Evolutionary conservation across 2,113 vertebrate genomes (phyloP), one percentile per base, ranked within the genome.

Genomic region (Octodon degus): DNA sequence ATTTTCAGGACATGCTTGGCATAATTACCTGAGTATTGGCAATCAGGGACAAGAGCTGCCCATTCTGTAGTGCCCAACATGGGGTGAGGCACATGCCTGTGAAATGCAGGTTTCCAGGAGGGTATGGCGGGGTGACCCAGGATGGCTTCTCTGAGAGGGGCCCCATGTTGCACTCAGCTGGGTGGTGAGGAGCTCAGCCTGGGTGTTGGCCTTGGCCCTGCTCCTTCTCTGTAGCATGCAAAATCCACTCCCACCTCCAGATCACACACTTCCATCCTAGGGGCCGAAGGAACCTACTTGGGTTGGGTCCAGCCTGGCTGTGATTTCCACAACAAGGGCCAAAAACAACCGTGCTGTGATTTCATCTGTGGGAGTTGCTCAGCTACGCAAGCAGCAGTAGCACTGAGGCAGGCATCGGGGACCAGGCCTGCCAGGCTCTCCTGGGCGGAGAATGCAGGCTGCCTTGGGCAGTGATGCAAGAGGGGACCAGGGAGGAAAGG

Each of bases 191-290:
- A 12, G 1, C 25, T 30, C 65, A 22, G n/a, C 34, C 53, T 8
- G 7, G 2, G 0, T 20, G 13, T 8, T 1, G 3, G 6, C 24
- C 60, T 74, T 2, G 0, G 3, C 55, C 16, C 7, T 12, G 14
- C 6, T 20, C 12, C 16, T 47, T 0, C 24, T 27, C 34, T 47
- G 47, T 27, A 27, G 76, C 4, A 14, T 55, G 19, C 43, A 43
- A 72, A 50, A 77, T 47, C 3, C 19, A 10, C 32, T 47, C 43
- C 27, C 7, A 20, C 25, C 0, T 20, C 19, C 55, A 32, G 2
- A 27, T 43, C 60, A 79, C 47, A 72, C 81, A 65, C 16, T 63
- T 60, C 40, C 3, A 12, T 30, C 77, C 6, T 34, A 24, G 24
- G 65, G 89, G 17, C 0, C 50, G 74, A 19, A 16, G 30, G 27